Base-by-base conservation (phyloP, 1,140 invertebrate species). In the Euwallacea similis region DNA sequence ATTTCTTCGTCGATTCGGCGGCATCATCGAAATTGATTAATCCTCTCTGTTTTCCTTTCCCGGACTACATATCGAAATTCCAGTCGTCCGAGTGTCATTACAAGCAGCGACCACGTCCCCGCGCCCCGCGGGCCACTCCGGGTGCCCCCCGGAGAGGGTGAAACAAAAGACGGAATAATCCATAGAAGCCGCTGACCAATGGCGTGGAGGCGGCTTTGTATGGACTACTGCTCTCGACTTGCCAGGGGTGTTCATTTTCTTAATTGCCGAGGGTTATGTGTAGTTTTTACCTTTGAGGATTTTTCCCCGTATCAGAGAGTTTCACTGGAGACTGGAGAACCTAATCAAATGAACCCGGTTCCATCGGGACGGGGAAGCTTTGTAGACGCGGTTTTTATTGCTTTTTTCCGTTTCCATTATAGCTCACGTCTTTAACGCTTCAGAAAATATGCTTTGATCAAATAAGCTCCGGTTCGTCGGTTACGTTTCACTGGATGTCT, bases 81-180 rank as follows among this genome's bases (percentile, higher is more conserved):
- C 74, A 69, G 72, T 75, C 74, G 78, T 79, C 78, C 77, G 77
- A 79, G 79, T 80, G 79, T 80, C 78, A 80, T 80, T 80, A 80
- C 78, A 79, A 80, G 76, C 75, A 79, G 78, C 78, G 78, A 77
- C 78, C 78, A 77, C 75, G 47, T 74, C 73, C 73, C 75, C 59
- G 54, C 61, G 62, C 50, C 73, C 68, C 71, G 47, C 43, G 21
- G 69, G 66, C 55, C 73, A 64, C 59, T 68, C 64, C 67, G 47
- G 54, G 44, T 33, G 54, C 59, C 66, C 53, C 66, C 21, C 54
- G 53, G 67, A 74, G 66, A 74, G 76, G 79, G 76, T 78, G 79
- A 80, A 80, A 80, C 79, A 80, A 80, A 80, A 80, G 79, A 80
- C 78, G 76, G 79, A 80, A 80, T 80, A 80, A 80, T 80, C 79